These are phyloP conservation scores for Brachyptera risi DNA, from an alignment of 2,888 invertebrate genomes.

Conservation along the genomic window DNA sequence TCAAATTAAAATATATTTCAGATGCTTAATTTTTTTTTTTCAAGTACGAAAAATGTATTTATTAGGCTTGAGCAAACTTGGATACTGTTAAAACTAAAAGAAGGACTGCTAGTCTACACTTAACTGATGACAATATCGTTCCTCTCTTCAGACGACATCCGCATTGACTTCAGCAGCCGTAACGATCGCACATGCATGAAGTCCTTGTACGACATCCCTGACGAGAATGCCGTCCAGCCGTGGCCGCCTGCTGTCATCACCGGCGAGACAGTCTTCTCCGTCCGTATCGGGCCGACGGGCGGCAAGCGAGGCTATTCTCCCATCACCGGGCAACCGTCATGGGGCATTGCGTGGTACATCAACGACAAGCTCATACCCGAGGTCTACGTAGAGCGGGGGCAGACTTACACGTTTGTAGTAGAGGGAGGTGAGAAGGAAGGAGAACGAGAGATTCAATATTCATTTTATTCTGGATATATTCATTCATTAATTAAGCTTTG, in stretches of 20 bases:
- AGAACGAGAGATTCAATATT: no score
- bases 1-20: no score
- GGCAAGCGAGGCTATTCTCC: conserved; percentile 86
- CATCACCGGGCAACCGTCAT: conserved; percentile 75
- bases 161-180: conserved; percentile 72
- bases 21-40: no score
- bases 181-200: conserved; percentile 71
- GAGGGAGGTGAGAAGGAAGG: conserved; percentile 72
- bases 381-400: conserved; percentile 79
- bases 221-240: conserved; percentile 55
- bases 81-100: no score
- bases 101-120: no score
- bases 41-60: no score
- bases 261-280: conserved; percentile 62
- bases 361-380: conserved; percentile 88
- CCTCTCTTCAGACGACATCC: conserved; percentile 59
- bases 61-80: no score
- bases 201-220: conserved; percentile 58
- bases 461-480: no score
- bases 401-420: conserved; percentile 78
- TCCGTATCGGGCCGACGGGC: conserved; percentile 81
- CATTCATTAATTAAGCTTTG: no score
- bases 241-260: conserved; percentile 66
- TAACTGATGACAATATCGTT: no score
- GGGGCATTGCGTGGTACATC: conserved; percentile 92